Evolutionary conservation across 2,888 invertebrate genomes (phyloP).

Genomic region (Laothoe populi): DNA sequence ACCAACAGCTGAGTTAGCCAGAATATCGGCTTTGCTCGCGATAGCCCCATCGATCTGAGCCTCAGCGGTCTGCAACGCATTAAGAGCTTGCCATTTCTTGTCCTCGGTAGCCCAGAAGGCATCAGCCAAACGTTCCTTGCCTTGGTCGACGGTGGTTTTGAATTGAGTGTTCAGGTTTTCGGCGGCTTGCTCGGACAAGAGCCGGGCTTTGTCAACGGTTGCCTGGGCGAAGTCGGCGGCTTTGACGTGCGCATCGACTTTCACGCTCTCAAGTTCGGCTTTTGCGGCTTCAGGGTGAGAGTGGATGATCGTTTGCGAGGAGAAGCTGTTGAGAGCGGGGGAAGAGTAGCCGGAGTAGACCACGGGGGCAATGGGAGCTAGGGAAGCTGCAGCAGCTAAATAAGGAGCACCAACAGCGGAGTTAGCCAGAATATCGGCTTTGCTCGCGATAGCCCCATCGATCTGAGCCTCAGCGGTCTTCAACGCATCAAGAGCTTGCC

Average conservation of each 20-base stretch:
- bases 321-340: constrained; percentile 24
- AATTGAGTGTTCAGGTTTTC: constrained; percentile 58
- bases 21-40: constrained; percentile 52
- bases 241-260: constrained; percentile 66
- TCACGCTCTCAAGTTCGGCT: too few species aligned
- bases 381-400: constrained; percentile 32
- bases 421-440: constrained; percentile 54
- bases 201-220: constrained; percentile 58
- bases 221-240: constrained; percentile 59
- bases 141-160: constrained; percentile 48
- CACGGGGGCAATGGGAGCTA: constrained; percentile 37
- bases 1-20: constrained; percentile 52
- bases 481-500: constrained; percentile 69
- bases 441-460: constrained; percentile 62
- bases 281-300: constrained; percentile 21
- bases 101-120: constrained; percentile 68
- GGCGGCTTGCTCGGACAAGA: constrained; percentile 53
- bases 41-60: constrained; percentile 65
- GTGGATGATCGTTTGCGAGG: constrained; percentile 9
- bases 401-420: constrained; percentile 43
- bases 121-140: constrained; percentile 51
- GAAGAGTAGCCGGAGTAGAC: constrained; percentile 25
- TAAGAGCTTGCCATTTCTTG: constrained; percentile 72
- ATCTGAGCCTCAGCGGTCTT: constrained; percentile 67
- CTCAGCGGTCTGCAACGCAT: constrained; percentile 64